These are phyloP conservation scores for Elaphurus davidianus DNA, from an alignment of 2,113 vertebrate genomes.

Conservation along the genomic window DNA sequence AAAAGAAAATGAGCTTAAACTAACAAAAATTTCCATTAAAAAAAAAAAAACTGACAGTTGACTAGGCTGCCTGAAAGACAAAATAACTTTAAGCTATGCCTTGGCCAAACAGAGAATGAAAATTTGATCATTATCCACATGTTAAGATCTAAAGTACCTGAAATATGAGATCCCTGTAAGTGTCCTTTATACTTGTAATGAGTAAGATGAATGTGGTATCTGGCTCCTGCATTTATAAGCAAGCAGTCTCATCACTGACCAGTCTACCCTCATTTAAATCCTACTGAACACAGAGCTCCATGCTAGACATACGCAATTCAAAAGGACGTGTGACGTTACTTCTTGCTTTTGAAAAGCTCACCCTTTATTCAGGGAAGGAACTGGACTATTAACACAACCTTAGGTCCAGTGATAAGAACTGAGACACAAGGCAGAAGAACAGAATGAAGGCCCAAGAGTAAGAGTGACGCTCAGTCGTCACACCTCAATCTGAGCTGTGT, in stretches of 20 bases:
- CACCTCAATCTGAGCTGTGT: not conserved
- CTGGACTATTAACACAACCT: not conserved
- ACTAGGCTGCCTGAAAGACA: not conserved
- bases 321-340: not conserved
- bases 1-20: not conserved
- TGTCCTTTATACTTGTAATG: no score
- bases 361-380: not conserved
- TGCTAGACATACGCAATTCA: not conserved
- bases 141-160: not conserved
- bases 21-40: not conserved
- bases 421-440: rapidly evolving
- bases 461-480: not conserved
- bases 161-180: not conserved
- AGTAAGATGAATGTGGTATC: not conserved
- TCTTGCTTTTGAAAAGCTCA: not conserved
- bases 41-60: not conserved
- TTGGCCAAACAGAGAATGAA: not conserved
- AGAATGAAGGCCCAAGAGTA: not conserved
- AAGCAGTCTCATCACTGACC: not conserved
- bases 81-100: not conserved
- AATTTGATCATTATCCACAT: not conserved
- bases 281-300: not conserved
- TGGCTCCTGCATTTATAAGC: not conserved
- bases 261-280: not conserved
- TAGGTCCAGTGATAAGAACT: not conserved